Percentiles rank a stretch among this genome's conserved stretches.
Conservation (phyloP, 2,888 invertebrate species). For the Keiferia lycopersicella region DNA sequence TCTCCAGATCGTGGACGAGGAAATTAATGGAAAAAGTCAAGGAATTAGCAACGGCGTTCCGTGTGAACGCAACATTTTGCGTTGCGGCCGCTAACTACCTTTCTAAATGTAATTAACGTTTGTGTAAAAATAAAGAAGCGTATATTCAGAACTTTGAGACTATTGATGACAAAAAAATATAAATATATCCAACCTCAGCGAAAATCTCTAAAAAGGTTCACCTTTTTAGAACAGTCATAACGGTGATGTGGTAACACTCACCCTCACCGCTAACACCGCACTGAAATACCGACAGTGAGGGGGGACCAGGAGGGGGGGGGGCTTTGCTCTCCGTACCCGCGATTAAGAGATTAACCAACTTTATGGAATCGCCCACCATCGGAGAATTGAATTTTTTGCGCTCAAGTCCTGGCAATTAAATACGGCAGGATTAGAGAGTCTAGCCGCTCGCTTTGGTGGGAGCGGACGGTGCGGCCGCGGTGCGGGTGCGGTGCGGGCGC, state of each 20-base stretch:
- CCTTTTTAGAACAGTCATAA: background rate
- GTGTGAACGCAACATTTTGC: too few relatives aligned
- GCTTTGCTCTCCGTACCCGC: slow-evolving; percentile 22
- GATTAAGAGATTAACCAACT: slow-evolving; percentile 40
- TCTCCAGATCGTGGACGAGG: too few relatives aligned
- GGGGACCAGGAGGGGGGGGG: background rate
- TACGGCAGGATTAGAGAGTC: slow-evolving; percentile 27
- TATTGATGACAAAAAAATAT: too few relatives aligned
- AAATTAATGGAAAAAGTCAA: too few relatives aligned
- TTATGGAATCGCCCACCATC: slow-evolving; percentile 35
- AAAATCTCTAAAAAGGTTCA: background rate
- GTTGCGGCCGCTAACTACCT: too few relatives aligned
- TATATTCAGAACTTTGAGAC: too few relatives aligned
- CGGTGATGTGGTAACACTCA: background rate
- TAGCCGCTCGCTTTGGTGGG: background rate
- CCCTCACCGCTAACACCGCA: background rate
- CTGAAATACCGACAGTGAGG: too few relatives aligned
- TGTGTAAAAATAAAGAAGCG: too few relatives aligned
- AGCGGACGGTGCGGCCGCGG: background rate
- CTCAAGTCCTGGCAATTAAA: slow-evolving; percentile 33
- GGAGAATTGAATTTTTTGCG: slow-evolving; percentile 37
- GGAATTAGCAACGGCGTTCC: too few relatives aligned
- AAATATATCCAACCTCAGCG: background rate
- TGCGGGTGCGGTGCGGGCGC: too few relatives aligned
- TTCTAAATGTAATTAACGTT: too few relatives aligned